Conservation (phyloP, 1,140 invertebrate species). For the Drosophila azteca region DNA sequence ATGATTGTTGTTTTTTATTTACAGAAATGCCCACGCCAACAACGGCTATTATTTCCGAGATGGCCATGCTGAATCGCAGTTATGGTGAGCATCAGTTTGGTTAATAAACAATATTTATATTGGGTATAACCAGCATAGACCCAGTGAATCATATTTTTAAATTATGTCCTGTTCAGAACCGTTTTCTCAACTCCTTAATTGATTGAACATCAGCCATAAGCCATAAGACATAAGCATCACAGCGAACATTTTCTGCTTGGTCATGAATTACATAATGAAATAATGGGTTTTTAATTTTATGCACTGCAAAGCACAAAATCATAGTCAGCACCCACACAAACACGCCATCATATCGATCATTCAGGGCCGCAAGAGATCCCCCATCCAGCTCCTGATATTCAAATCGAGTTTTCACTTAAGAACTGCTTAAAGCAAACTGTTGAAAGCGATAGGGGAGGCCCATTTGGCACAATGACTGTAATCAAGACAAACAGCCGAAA, state of each 20-base stretch:
- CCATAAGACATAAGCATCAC: constrained; percentile 22
- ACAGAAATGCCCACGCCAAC: constrained; percentile 89
- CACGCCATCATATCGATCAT: too few species aligned
- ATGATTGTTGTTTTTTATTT: constrained; percentile 32
- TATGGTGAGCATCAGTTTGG: constrained; percentile 57
- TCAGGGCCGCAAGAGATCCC: too few species aligned
- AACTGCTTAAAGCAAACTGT: neutral
- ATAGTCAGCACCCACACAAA: constrained; percentile 41
- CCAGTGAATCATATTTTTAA: too few species aligned
- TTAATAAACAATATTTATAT: neutral
- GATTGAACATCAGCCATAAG: constrained; percentile 37
- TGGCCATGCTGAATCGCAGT: constrained; percentile 75
- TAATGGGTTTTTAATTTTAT: constrained; percentile 60
- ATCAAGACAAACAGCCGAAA: constrained; percentile 48
- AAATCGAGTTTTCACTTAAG: constrained; percentile 7
- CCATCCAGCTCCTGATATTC: neutral
- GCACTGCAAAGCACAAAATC: constrained; percentile 69
- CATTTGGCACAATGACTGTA: constrained; percentile 24
- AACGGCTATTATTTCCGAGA: constrained; percentile 86
- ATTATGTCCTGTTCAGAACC: constrained; percentile 18
- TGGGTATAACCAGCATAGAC: too few species aligned
- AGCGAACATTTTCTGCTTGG: constrained; percentile 33
- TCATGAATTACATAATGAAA: constrained; percentile 36
- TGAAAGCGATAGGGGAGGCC: constrained; percentile 22
- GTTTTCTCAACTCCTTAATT: constrained; percentile 55